Base-by-base conservation (phyloP, 2,797 vertebrate species). In the Champsocephalus esox region DNA sequence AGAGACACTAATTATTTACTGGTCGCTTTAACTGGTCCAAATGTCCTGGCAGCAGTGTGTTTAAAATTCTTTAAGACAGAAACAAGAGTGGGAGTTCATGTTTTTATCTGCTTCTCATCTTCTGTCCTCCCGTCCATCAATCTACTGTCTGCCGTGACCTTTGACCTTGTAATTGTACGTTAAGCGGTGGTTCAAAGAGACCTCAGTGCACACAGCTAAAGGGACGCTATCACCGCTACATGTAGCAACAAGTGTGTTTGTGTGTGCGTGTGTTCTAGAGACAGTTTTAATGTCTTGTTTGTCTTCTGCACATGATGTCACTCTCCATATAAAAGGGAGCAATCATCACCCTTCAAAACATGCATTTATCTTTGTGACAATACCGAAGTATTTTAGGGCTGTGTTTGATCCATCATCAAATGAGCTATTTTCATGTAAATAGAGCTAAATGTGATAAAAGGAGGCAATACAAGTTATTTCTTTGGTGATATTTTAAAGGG, bases 161-260 rank as follows among this genome's bases (percentile, higher is more conserved):
- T 56, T 82, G 71, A 65, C 60, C 45, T 71, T 54, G 66, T 77
- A 65, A 81, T 67, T 80, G 57, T 61, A 12, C 59, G 21, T 32
- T 28, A 72, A 62, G 55, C 4, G 1, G 46, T 70, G 44, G 70
- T 67, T 82, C 75, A 60, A 49, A 21, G 52, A 76, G 66, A 83
- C 71, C 76, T 65, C 71, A 55, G 21, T 52, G 63, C 19, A 34
- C n/a, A 12, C 41, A 21, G 46, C 70, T 64, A 9, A 61, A 71
- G 12, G 21, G 44, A 69, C 44, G 56, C 48, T 64, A 11, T 58
- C 58, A 24, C 34, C 21, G 57, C 5, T 38, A 38, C 34, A 38
- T 38, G 7, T 51, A 57, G 21, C 16, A 57, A 34, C 54, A 66
- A 21, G 28, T 28, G 28, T 28, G 28, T 28, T 28, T 28, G 24